Evolutionary conservation across 1,140 invertebrate species (phyloP), one percentile per base, ranked within the genome.

Genomic region (Eufriesea mexicana): DNA sequence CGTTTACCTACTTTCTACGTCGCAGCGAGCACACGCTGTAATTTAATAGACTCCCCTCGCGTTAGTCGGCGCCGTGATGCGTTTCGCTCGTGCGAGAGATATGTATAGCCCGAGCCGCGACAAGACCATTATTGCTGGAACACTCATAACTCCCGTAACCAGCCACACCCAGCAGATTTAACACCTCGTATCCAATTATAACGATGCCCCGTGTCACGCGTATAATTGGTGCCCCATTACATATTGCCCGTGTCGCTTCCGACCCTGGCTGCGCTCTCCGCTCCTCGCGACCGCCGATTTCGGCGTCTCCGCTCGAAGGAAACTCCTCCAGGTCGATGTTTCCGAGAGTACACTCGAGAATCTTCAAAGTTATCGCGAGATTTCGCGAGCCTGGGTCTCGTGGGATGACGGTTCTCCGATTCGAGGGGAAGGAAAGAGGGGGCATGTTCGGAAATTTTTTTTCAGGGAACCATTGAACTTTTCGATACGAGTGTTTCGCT

Each of bases 101-200:
- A 77, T 57, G 28, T 88, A 86, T 83, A 77, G 79, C 83, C 70
- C 78, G 73, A 79, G 73, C 59, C 80, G 84, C 84, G 87, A 91
- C 90, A 86, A 90, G 86, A 89, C 86, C 87, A 91, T 91, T 91
- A 91, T 90, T 87, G 79, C 67, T 82, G 78, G 86, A 86, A 79
- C 68, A 85, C 82, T 80, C 87, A 89, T 91, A 91, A 91, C 85
- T 91, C 88, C 86, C 81, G 85, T 87, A 88, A 86, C 84, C 86
- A 68, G 79, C 90, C 89, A 86, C 90, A 88, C 90, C 90, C 80
- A 90, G 67, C 89, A 89, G 90, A 91, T 91, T 90, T 91, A 91
- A 91, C 90, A 91, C 90, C 89, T 91, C 87, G 86, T 84, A 90
- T 88, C 90, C 88, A 90, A 91, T 91, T 91, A 91, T 87, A 84